phyloP scores from a whole-genome alignment of 1,140 invertebrate genomes.

The Drosophila subobscura region DNA sequence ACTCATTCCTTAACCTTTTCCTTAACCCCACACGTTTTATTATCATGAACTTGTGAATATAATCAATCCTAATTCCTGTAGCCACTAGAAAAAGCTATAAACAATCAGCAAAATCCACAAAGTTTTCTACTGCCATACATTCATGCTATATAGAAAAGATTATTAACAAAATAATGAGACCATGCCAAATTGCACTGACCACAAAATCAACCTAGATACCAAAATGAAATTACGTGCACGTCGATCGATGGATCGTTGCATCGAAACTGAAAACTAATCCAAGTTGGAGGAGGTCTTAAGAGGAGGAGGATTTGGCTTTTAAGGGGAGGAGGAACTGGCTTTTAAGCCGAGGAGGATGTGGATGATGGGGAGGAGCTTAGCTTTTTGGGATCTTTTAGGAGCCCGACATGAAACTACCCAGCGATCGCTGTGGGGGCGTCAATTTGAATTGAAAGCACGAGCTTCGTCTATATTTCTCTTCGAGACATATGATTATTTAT shows the following conservation, averaged over 20 bases:
- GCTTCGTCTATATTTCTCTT: conserved; percentile 23
- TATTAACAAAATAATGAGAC: conserved; percentile 70
- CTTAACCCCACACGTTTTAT: conserved; percentile 15
- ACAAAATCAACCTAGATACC: conserved; percentile 40
- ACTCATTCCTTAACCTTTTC: conserved; percentile 24
- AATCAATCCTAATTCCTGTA: neutral
- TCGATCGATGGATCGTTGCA: conserved; percentile 1
- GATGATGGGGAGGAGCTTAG: no score
- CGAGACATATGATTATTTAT: conserved; percentile 70
- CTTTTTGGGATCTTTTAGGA: no score
- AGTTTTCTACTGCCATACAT: conserved; percentile 11
- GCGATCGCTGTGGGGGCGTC: conserved; percentile 44
- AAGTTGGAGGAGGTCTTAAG: neutral
- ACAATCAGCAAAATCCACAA: conserved; percentile 27
- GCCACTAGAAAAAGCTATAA: conserved; percentile 6
- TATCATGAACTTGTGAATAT: neutral
- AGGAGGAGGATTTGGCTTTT: neutral
- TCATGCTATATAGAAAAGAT: conserved; percentile 47
- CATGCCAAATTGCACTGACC: conserved; percentile 59
- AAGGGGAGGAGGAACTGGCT: neutral
- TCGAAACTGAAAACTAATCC: conserved; percentile 21
- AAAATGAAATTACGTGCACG: conserved; percentile 49
- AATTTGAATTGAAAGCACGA: conserved; percentile 53
- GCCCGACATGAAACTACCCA: neutral
- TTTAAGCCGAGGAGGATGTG: no score